These are phyloP conservation scores for Nicator chloris DNA, from an alignment of 2,113 vertebrate genomes.

Conservation along the genomic window DNA sequence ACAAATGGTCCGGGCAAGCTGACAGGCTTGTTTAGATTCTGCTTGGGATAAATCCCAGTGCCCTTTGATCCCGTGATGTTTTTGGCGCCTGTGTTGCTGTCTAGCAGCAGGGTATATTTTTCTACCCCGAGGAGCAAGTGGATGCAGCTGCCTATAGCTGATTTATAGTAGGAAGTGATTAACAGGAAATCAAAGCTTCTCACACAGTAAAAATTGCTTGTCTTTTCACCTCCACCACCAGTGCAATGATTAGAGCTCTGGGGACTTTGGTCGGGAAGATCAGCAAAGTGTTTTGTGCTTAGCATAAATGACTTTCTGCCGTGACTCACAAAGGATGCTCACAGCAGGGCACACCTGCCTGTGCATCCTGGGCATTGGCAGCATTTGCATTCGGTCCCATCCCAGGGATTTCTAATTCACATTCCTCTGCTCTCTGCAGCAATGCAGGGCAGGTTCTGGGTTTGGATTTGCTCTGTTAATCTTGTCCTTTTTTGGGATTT, in stretches of 20 bases:
- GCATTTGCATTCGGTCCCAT: not conserved
- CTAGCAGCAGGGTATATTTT: conserved; percentile 71
- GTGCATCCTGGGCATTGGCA: not conserved
- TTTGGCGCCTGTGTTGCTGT: conserved; percentile 71
- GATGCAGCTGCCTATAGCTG: conserved; percentile 68
- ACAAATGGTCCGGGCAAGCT: conserved; percentile 51
- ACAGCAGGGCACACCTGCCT: not conserved
- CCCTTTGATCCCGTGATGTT: conserved; percentile 72
- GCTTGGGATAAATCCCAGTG: conserved; percentile 53
- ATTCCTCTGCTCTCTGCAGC: not conserved
- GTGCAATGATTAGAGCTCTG: conserved; percentile 26
- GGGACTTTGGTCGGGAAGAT: not conserved
- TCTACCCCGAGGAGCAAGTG: conserved; percentile 47
- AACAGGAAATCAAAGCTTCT: conserved; percentile 57
- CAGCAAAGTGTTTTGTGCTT: not conserved
- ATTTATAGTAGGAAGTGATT: conserved; percentile 75
- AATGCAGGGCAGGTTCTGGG: fast-evolving
- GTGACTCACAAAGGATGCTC: not conserved
- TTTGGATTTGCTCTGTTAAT: not conserved
- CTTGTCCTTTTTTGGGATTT: not conserved
- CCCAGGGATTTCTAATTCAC: not conserved
- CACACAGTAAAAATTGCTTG: conserved; percentile 31
- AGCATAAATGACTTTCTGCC: not conserved
- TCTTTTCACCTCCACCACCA: conserved; percentile 28
- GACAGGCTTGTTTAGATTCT: conserved; percentile 64